These are phyloP conservation scores for Sphyrna mokarran DNA, from an alignment of 2,113 vertebrate species.

Conservation along the genomic window DNA sequence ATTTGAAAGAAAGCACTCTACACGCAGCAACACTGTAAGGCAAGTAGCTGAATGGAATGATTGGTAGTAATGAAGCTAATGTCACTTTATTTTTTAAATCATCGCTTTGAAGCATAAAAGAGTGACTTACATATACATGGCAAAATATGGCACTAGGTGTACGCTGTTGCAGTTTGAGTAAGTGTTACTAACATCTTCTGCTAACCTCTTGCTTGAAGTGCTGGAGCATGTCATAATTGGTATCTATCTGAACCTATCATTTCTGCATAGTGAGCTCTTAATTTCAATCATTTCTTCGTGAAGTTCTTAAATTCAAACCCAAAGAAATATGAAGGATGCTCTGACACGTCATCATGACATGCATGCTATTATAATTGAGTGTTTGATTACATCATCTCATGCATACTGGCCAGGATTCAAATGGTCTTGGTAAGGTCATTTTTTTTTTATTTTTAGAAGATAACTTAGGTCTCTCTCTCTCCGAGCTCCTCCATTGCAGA, in stretches of 20 bases:
- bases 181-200: not conserved
- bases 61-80: not conserved
- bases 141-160: not conserved
- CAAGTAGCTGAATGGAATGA: not conserved
- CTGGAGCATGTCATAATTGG: not conserved
- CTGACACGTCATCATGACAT: not conserved
- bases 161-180: not conserved
- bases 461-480: not conserved
- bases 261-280: not conserved
- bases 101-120: not conserved
- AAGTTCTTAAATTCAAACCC: not conserved
- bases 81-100: not conserved
- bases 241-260: not conserved
- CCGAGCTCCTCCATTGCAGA: not conserved
- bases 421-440: not conserved
- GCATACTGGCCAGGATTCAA: not conserved
- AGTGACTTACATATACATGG: not conserved
- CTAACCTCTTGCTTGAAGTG: not conserved
- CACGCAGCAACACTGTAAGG: not conserved
- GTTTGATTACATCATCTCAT: not conserved
- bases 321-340: not conserved
- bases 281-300: not conserved
- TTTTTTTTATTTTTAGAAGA: not conserved
- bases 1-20: not conserved
- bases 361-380: not conserved